A percentile compares a stretch with the other conserved stretches of the same genome.
These are phyloP conservation scores for Pristionchus pacificus DNA, from an alignment of 1,140 invertebrate species.

Conservation along the genomic window DNA sequence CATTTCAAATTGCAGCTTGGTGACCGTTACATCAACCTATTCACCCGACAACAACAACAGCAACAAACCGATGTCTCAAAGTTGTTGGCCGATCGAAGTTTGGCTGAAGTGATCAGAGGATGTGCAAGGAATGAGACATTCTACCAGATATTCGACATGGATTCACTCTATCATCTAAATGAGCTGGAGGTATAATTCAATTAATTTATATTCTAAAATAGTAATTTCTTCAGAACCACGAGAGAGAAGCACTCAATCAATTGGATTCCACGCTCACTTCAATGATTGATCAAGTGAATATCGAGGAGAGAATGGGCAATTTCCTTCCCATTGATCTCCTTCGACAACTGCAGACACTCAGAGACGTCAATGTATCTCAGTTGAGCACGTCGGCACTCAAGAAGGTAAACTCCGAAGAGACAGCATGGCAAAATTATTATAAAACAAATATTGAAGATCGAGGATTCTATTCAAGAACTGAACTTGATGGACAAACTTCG, in stretches of 20 bases:
- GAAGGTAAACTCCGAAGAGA: too few relatives aligned
- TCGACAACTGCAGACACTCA: slow-evolving; percentile 9
- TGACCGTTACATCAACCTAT: slow-evolving; percentile 37
- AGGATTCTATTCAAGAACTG: slow-evolving; percentile 24
- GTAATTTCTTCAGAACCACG: slow-evolving; percentile 25
- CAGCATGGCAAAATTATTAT: too few relatives aligned
- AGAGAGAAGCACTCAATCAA: slow-evolving; percentile 32
- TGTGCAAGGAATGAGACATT: slow-evolving; percentile 46
- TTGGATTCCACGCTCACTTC: slow-evolving; percentile 21
- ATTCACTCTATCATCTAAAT: slow-evolving; percentile 50
- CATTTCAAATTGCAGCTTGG: slow-evolving; percentile 34
- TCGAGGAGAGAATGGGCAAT: neutral
- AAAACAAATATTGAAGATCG: too few relatives aligned
- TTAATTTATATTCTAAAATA: slow-evolving; percentile 2
- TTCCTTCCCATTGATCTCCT: neutral
- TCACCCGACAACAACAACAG: slow-evolving; percentile 25
- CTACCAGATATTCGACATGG: slow-evolving; percentile 51
- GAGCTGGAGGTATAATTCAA: slow-evolving; percentile 24
- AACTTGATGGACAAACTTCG: slow-evolving; percentile 17
- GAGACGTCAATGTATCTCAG: slow-evolving; percentile 17
- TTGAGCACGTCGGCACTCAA: slow-evolving; percentile 16
- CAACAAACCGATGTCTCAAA: slow-evolving; percentile 21
- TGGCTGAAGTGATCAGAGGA: slow-evolving; percentile 46
- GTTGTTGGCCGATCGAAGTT: slow-evolving; percentile 26
- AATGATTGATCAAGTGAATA: neutral